phyloP scores from a whole-genome alignment of 53 echinoderm and acorn worm species.

The Echinarachnius parma region DNA sequence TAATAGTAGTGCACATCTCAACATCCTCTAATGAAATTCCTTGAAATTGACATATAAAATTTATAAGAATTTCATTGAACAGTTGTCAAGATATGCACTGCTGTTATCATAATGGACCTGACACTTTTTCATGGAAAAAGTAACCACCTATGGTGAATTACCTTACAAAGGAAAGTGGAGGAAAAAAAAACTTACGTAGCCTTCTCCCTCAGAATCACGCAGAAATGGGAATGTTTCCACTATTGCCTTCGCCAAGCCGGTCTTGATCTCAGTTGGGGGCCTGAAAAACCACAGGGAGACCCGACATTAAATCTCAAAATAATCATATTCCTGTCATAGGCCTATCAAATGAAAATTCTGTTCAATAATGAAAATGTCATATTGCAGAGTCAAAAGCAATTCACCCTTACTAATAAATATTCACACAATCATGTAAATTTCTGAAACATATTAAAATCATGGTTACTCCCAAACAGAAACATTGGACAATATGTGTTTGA shows the following conservation, averaged over 20 bases:
- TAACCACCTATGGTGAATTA: conserved; percentile 33
- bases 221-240: conserved; percentile 46
- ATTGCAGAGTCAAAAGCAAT: conserved; percentile 33
- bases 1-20: conserved; percentile 9
- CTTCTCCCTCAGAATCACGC: conserved; percentile 55
- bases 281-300: conserved; percentile 30
- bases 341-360: conserved; percentile 37
- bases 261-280: conserved; percentile 44
- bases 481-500: conserved; percentile 26
- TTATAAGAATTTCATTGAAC: conserved; percentile 10
- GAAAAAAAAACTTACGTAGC: conserved; percentile 44
- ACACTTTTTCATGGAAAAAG: conserved; percentile 15
- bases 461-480: conserved; percentile 30
- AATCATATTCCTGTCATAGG: conserved; percentile 15
- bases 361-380: conserved; percentile 27
- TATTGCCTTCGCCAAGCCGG: conserved; percentile 41
- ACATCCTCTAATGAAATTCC: conserved; percentile 14
- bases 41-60: conserved; percentile 9
- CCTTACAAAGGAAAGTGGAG: conserved; percentile 28
- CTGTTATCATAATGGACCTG: conserved; percentile 14
- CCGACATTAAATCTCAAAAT: conserved; percentile 39
- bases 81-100: conserved; percentile 14
- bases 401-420: conserved; percentile 4
- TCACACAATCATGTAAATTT: conserved; percentile 30
- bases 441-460: conserved; percentile 33